A percentile compares a stretch with the other conserved stretches of the same genome.
Evolutionary conservation across 2,888 invertebrate genomes (phyloP).

Genomic region (Drosophila seclusa): DNA sequence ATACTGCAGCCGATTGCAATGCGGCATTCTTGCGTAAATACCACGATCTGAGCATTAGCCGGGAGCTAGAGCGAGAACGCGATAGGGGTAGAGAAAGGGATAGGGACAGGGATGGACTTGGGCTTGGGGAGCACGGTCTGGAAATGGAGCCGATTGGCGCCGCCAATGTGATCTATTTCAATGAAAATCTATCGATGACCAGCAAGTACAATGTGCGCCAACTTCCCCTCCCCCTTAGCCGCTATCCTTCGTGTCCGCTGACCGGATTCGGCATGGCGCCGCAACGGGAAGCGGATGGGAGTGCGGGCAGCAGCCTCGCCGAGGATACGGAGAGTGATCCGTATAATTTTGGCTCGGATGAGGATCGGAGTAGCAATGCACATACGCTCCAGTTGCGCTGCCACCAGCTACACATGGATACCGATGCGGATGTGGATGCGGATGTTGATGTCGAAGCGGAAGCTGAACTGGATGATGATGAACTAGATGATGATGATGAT

Average conservation of each 20-base stretch:
- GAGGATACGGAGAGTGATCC: constrained; percentile 79
- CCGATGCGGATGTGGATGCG: constrained; percentile 12
- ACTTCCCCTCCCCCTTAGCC: constrained; percentile 65
- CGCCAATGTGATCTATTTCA: constrained; percentile 83
- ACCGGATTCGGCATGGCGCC: constrained; percentile 62
- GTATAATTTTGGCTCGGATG: constrained; percentile 83
- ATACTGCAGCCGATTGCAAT: constrained; percentile 82
- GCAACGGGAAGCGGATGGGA: constrained; percentile 41
- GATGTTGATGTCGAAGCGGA: constrained; percentile 28
- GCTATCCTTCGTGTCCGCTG: constrained; percentile 75
- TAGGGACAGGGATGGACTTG: constrained; percentile 7
- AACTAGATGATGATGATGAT: not conserved
- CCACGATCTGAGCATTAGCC: constrained; percentile 75
- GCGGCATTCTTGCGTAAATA: constrained; percentile 83
- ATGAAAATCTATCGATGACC: constrained; percentile 85
- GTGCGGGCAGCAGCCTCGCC: constrained; percentile 64
- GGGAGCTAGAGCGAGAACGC: constrained; percentile 25
- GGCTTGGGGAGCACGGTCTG: constrained; percentile 3
- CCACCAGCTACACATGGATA: constrained; percentile 22
- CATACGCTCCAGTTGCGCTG: constrained; percentile 55
- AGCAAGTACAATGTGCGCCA: constrained; percentile 82
- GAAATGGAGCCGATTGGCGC: constrained; percentile 25
- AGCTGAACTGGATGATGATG: constrained; percentile 15
- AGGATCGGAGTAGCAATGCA: constrained; percentile 70
- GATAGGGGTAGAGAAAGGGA: constrained; percentile 35